Conservation (phyloP, 1,140 invertebrate genomes). For the Drosophila azteca region DNA sequence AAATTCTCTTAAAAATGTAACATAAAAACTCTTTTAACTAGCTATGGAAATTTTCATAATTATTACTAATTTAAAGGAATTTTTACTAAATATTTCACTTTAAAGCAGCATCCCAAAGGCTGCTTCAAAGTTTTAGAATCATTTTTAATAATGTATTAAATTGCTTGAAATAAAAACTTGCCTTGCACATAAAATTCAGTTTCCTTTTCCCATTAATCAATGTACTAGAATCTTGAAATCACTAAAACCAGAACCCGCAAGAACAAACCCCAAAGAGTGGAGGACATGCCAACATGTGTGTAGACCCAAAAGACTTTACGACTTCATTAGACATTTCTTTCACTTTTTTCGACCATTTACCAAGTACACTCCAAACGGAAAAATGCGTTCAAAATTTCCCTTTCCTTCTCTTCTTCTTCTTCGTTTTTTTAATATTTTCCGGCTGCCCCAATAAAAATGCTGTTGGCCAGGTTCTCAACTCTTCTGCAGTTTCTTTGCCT, state of each 20-base stretch:
- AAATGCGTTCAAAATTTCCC: conserved; percentile 36
- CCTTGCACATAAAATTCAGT: conserved; percentile 19
- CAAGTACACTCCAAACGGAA: conserved; percentile 48
- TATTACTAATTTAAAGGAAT: too few species aligned
- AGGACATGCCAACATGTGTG: conserved; percentile 59
- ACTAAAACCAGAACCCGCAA: conserved; percentile 53
- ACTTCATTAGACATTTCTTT: conserved; percentile 78
- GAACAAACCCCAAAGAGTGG: conserved; percentile 32
- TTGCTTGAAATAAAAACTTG: background rate
- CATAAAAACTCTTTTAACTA: background rate
- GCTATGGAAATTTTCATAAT: background rate
- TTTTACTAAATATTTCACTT: too few species aligned
- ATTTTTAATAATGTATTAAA: background rate
- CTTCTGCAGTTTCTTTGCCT: conserved; percentile 33
- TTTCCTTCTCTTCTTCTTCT: conserved; percentile 13
- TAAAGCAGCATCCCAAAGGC: too few species aligned
- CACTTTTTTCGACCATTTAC: conserved; percentile 69
- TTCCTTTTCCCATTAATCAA: conserved; percentile 49
- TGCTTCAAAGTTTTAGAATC: too few species aligned
- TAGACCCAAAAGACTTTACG: conserved; percentile 57
- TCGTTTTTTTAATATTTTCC: conserved; percentile 72
- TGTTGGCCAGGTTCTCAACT: conserved; percentile 51
- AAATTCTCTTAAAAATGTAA: background rate
- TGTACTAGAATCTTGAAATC: conserved; percentile 29
- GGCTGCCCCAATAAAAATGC: conserved; percentile 70